These are phyloP conservation scores for Teleopsis dalmanni DNA, from an alignment of 1,140 invertebrate genomes.

Conservation along the genomic window DNA sequence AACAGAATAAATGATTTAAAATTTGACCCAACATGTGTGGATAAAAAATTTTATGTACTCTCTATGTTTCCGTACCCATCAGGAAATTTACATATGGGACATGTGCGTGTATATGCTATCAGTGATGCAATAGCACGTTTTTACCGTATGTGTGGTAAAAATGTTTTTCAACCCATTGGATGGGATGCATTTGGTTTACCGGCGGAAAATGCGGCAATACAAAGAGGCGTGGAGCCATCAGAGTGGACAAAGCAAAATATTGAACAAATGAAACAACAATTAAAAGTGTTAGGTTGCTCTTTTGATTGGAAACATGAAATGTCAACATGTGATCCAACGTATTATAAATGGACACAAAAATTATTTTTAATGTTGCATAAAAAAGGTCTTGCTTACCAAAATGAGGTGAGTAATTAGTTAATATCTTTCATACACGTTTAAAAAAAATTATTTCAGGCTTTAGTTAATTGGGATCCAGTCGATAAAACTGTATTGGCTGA, in stretches of 20 bases:
- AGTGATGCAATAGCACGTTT: slow-evolving; percentile 88
- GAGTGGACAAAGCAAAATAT: slow-evolving; percentile 91
- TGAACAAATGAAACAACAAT: slow-evolving; percentile 78
- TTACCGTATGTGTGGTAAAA: slow-evolving; percentile 69
- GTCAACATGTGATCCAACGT: slow-evolving; percentile 66
- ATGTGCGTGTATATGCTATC: slow-evolving; percentile 94
- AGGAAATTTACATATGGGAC: slow-evolving; percentile 94
- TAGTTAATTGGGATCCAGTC: slow-evolving; percentile 98
- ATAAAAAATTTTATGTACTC: slow-evolving; percentile 72
- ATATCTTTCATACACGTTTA: not conserved
- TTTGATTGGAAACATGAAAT: slow-evolving; percentile 94
- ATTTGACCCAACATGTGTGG: slow-evolving; percentile 34
- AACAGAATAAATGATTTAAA: slow-evolving; percentile 48
- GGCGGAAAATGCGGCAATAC: slow-evolving; percentile 97
- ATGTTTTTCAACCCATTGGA: slow-evolving; percentile 93
- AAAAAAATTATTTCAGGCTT: slow-evolving; percentile 49
- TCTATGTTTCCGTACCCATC: slow-evolving; percentile 99
- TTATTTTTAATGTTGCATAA: slow-evolving; percentile 88
- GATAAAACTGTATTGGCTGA: slow-evolving; percentile 96
- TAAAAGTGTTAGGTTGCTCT: slow-evolving; percentile 69
- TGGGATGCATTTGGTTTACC: slow-evolving; percentile 99
- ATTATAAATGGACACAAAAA: slow-evolving; percentile 93
- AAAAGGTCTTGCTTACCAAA: slow-evolving; percentile 77
- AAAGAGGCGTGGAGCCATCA: slow-evolving; percentile 66
- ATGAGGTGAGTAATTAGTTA: slow-evolving; percentile 53